Evolutionary conservation across 2,113 vertebrate species (phyloP).

Genomic region (Austrofundulus limnaeus): DNA sequence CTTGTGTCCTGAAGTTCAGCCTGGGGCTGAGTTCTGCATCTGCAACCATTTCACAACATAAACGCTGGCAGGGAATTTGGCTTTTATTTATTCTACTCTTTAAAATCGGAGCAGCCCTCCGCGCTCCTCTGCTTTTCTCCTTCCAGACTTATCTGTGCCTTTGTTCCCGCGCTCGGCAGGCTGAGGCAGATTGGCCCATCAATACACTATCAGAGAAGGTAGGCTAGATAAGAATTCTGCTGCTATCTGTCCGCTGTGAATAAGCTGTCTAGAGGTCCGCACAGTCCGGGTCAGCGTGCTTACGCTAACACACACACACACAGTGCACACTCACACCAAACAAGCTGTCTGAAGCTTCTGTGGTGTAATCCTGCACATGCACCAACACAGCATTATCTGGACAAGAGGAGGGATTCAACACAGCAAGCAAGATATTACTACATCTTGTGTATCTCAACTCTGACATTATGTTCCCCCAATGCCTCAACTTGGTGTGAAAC

Average conservation of each 20-base stretch:
- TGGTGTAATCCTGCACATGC: conserved; percentile 46
- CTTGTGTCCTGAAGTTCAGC: conserved; percentile 13
- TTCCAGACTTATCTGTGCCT: conserved; percentile 60
- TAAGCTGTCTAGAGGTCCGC: conserved; percentile 71
- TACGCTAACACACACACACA: conserved; percentile 34
- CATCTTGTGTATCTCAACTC: conserved; percentile 60
- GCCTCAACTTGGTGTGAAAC: conserved; percentile 46
- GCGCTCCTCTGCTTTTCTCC: conserved; percentile 34
- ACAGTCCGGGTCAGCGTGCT: conserved; percentile 49
- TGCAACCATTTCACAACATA: conserved; percentile 30
- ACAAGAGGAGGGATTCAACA: conserved; percentile 40
- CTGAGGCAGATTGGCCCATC: conserved; percentile 71
- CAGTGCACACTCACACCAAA: conserved; percentile 33
- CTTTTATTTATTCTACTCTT: conserved; percentile 30
- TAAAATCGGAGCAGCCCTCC: conserved; percentile 45
- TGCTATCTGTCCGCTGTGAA: conserved; percentile 71
- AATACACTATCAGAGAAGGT: conserved; percentile 74
- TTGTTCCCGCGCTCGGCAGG: conserved; percentile 73
- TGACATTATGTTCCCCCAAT: conserved; percentile 46
- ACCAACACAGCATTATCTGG: conserved; percentile 52
- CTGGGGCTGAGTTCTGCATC: conserved; percentile 16
- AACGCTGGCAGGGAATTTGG: conserved; percentile 22
- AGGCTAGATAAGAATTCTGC: conserved; percentile 67
- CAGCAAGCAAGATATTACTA: conserved; percentile 52
- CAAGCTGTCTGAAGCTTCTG: conserved; percentile 36